A percentile compares a stretch with the other conserved stretches of the same genome.
These are phyloP conservation scores for Halichoeres trimaculatus DNA, from an alignment of 2,113 vertebrate genomes.

Conservation along the genomic window DNA sequence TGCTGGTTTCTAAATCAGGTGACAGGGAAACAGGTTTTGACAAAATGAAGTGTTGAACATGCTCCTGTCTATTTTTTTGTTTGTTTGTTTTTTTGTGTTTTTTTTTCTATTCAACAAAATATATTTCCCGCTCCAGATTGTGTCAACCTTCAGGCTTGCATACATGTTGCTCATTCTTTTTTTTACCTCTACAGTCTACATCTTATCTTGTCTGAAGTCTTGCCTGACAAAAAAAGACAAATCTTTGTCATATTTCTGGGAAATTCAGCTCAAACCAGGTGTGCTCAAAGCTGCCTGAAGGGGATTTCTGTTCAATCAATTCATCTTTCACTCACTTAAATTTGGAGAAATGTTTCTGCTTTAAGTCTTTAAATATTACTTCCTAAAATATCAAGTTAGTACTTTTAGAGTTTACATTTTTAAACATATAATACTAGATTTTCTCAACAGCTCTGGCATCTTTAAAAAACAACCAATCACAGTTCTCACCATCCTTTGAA, in stretches of 20 bases:
- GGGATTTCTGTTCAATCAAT: background rate
- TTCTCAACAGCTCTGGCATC: background rate
- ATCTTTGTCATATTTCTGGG: constrained; percentile 2
- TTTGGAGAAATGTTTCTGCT: constrained; percentile 4
- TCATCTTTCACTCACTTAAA: constrained; percentile 3
- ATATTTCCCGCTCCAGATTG: too few relatives aligned
- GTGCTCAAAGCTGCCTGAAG: constrained; percentile 29
- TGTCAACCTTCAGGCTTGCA: background rate
- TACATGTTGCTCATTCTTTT: background rate
- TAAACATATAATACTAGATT: background rate
- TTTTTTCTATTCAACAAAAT: too few relatives aligned
- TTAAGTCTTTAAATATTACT: background rate
- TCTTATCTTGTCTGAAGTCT: constrained; percentile 6
- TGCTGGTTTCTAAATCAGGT: background rate
- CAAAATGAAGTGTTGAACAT: background rate
- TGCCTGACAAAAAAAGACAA: background rate
- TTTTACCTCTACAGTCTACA: background rate
- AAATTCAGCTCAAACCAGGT: constrained; percentile 32
- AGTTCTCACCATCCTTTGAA: background rate
- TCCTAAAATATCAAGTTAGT: background rate
- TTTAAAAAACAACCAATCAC: constrained; percentile 1
- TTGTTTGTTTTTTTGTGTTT: too few relatives aligned
- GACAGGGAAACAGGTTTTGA: background rate
- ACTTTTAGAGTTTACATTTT: constrained; percentile 1
- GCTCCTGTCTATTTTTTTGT: background rate